Base-by-base conservation (phyloP, 30 jellyfish, hydroid and myxozoan genomes). In the Catostylus mosaicus region DNA sequence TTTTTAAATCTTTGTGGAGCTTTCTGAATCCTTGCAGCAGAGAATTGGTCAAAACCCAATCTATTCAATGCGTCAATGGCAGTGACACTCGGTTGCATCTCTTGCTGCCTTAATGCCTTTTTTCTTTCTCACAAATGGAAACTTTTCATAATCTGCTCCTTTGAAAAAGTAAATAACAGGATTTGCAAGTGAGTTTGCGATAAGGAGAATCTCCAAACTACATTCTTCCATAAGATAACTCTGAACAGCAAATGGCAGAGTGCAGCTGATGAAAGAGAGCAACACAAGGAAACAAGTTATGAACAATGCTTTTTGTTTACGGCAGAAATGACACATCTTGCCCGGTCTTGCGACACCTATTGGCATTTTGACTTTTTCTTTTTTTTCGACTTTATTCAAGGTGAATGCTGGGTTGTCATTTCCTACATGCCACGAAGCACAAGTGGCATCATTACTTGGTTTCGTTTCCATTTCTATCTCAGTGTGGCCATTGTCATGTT, bases 91-190 rank as follows among this genome's bases (percentile, higher is more conserved):
- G 29, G 48, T 1, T 35, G 40, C 12, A 52, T 64, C 36, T 38
- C 27, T 29, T 29, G 11, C 60, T 0, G 50, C 23, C 27, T 22
- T 33, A 23, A 33, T 6, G 51, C 56, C 33, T 29, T 23, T 69
- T 22, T 9, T 34, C 18, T 22, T 79, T 20, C 24, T 50, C 63
- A 50, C 70, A 26, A n/a, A 26, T 26, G 69, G 26, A 65, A 37
- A 11, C 57, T 1, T 47, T 56, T 68, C 4, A 45, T 54, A 18
- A 33, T 57, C 76, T 50, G 61, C 37, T 7, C 86, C 86, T 63
- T 82, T 82, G 81, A 67, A 82, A 62, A 82, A 82, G 68, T 82
- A 82, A 2, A 82, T 67, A 12, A 82, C 11, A 0, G 92, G 92
- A 36, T 82, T 82, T 30, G 61, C 26, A 22, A 62, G 74, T 1